Conservation (phyloP, 2,888 invertebrate genomes). For the Prenolepis imparis region DNA sequence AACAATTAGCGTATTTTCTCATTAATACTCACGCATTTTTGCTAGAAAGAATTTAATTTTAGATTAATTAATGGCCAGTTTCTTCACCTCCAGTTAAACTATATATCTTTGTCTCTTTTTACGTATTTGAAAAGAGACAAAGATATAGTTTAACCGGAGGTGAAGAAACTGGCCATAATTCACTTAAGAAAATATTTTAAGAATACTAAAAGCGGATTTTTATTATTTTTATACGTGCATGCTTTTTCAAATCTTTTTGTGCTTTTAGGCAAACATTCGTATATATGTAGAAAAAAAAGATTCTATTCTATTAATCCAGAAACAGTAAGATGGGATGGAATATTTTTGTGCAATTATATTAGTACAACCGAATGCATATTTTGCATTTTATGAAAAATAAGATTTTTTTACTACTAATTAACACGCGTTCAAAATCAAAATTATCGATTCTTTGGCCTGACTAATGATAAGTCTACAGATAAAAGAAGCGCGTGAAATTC, state of each 20-base stretch:
- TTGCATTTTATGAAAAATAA: not conserved
- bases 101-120: too few relatives aligned
- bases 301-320: not conserved
- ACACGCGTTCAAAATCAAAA: not conserved
- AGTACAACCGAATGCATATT: not conserved
- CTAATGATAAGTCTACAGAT: not conserved
- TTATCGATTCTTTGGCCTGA: not conserved
- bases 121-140: too few relatives aligned
- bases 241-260: constrained; percentile 1
- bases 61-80: too few relatives aligned
- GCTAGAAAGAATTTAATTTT: not conserved
- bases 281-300: not conserved
- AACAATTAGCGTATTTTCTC: not conserved
- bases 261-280: not conserved
- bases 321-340: not conserved
- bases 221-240: not conserved
- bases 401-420: not conserved
- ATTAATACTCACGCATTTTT: not conserved
- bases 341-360: not conserved
- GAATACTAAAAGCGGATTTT: not conserved
- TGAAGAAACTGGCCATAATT: too few relatives aligned
- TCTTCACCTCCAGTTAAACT: too few relatives aligned
- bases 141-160: too few relatives aligned
- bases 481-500: not conserved
- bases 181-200: not conserved